Evolutionary conservation across 2,888 invertebrate species (phyloP), one percentile per base, ranked within the genome.

Genomic region (Bruchidius siliquastri): DNA sequence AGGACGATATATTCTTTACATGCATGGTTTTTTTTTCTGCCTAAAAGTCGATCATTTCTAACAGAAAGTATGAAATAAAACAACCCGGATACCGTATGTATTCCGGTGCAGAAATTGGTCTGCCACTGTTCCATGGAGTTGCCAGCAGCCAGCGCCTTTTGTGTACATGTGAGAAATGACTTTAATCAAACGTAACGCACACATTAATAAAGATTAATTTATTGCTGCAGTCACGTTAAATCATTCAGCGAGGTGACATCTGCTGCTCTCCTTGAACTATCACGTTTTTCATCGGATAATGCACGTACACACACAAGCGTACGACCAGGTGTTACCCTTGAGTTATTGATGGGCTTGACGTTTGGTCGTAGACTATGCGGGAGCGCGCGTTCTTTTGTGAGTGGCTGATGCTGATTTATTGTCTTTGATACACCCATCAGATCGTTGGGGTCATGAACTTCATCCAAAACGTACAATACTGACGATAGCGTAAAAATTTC

Each of bases 181-280:
- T 77, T 79, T 81, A 80, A 81, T 81, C 81, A 80, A 81, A 81
- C 79, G 79, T 76, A 78, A 69, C 21, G 21, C 10, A 22, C 76
- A 77, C 81, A 82, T 82, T 83, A 82, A 83, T 83, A 82, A 82
- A 78, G 83, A 82, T 81, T 82, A 83, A 82, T 82, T 81, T 82
- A 83, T 82, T 81, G 79, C 81, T 76, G 78, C 79, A 77, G 79
- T 79, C 77, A 77, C 80, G 81, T 81, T 84, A 83, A 84, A 84
- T 84, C 84, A 84, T 81, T 84, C 83, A 84, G 6, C 81, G 79
- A 78, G 82, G 82, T 83, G 83, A 84, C 84, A 83, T 82, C 83
- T 83, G 82, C 82, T 79, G 83, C 79, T 84, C 79, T 81, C 84
- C 84, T 84, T 84, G 84, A 84, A 84, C 84, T 84, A 84, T 84